A percentile compares a stretch with the other conserved stretches of the same genome.
Evolutionary conservation across 1,140 invertebrate species (phyloP).

Genomic region (Drosophila pruinosa): DNA sequence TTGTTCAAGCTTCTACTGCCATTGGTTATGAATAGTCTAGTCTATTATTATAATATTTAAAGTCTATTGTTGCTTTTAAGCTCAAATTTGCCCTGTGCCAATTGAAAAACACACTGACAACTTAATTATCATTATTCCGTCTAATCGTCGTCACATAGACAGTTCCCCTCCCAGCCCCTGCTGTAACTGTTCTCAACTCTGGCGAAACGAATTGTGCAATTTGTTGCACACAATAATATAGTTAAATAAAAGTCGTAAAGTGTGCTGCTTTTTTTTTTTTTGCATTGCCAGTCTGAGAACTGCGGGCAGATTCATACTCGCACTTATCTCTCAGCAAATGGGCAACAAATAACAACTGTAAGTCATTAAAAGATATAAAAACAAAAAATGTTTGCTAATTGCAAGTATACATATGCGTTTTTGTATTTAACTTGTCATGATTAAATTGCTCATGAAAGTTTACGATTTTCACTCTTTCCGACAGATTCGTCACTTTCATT

Average conservation of each 20-base stretch:
- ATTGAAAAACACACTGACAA: conserved; percentile 25
- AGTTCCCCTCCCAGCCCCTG: neutral
- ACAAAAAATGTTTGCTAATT: neutral
- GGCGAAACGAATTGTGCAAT: conserved; percentile 4
- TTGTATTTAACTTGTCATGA: neutral
- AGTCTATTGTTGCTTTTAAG: neutral
- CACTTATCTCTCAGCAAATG: neutral
- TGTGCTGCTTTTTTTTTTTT: conserved; percentile 4
- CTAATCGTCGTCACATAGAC: conserved; percentile 33
- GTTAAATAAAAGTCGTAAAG: conserved; percentile 15
- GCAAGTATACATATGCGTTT: neutral
- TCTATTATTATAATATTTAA: neutral
- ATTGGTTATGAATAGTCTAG: neutral
- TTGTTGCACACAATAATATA: conserved; percentile 12
- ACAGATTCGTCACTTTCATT: neutral
- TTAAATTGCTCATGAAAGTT: neutral
- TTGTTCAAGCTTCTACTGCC: neutral
- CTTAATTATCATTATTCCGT: conserved; percentile 54
- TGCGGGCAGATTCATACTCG: neutral
- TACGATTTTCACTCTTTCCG: neutral
- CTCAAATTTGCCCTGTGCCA: conserved; percentile 31
- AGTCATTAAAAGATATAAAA: neutral
- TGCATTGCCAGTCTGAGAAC: neutral
- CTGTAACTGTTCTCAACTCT: neutral
- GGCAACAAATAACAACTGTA: neutral